phyloP scores from a whole-genome alignment of 2,113 vertebrate species.

The Blennius ocellaris region DNA sequence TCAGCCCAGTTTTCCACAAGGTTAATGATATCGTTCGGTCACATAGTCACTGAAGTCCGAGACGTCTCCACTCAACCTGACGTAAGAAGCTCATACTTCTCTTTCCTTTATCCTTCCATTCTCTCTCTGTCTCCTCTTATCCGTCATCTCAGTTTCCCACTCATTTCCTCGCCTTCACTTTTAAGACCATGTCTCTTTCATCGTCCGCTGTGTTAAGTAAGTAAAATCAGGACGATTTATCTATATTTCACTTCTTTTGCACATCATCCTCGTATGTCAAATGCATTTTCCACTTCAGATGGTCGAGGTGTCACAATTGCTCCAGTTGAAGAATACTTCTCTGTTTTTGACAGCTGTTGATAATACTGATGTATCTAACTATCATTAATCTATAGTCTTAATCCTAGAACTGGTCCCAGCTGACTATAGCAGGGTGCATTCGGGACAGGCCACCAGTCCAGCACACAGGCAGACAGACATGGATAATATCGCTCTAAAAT shows the following conservation, averaged over 20 bases:
- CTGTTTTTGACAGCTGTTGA: not conserved
- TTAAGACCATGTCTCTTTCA: conserved; percentile 7
- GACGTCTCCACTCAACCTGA: too few species aligned
- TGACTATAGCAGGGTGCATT: too few species aligned
- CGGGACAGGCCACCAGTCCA: too few species aligned
- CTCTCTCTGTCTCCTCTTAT: not conserved
- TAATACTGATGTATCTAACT: not conserved
- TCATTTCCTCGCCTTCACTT: not conserved
- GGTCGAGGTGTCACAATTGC: not conserved
- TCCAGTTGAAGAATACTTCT: not conserved
- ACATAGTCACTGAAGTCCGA: too few species aligned
- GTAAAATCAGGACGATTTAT: conserved; percentile 6
- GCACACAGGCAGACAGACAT: too few species aligned
- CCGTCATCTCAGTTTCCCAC: not conserved
- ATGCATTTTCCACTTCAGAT: conserved; percentile 7
- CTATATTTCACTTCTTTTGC: conserved; percentile 10
- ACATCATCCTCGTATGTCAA: conserved; percentile 23
- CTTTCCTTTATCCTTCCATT: not conserved
- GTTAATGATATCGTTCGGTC: too few species aligned
- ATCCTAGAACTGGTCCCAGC: too few species aligned
- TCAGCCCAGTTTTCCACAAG: too few species aligned
- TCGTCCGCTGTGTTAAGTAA: not conserved
- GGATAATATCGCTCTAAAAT: conserved; percentile 4
- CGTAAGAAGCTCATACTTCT: not conserved
- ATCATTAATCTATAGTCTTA: too few species aligned